phyloP scores from a whole-genome alignment of 2,888 invertebrate genomes.

The Neoascia interrupta region DNA sequence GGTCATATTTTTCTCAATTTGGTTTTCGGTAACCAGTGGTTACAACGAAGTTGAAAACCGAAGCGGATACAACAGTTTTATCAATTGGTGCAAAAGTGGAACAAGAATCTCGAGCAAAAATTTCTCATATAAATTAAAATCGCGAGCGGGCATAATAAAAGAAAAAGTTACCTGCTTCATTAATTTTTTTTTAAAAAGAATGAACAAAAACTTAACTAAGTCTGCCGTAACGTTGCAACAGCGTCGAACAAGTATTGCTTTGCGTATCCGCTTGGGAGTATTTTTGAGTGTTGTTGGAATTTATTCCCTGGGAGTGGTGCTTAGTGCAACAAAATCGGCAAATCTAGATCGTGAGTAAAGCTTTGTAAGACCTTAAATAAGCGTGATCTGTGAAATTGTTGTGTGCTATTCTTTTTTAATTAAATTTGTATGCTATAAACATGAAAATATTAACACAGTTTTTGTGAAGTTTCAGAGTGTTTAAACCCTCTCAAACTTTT shows the following conservation, averaged over 20 bases:
- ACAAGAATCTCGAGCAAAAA: too few relatives aligned
- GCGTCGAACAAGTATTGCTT: slow-evolving; percentile 37
- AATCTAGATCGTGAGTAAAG: slow-evolving; percentile 32
- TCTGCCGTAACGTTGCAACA: slow-evolving; percentile 33
- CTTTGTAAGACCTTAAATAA: too few relatives aligned
- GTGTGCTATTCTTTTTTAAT: too few relatives aligned
- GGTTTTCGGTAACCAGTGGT: slow-evolving; percentile 7
- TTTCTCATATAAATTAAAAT: neutral
- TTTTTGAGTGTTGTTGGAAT: slow-evolving; percentile 41
- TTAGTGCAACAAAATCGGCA: neutral
- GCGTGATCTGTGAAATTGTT: too few relatives aligned
- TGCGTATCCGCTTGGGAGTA: slow-evolving; percentile 37
- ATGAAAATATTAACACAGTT: too few relatives aligned
- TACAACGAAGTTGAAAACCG: neutral
- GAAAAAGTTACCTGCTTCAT: too few relatives aligned
- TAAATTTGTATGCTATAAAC: too few relatives aligned
- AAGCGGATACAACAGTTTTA: neutral
- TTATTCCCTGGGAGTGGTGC: slow-evolving; percentile 12
- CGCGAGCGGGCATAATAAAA: neutral
- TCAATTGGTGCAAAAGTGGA: too few relatives aligned
- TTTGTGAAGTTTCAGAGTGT: too few relatives aligned
- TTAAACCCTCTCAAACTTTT: too few relatives aligned
- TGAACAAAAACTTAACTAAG: slow-evolving; percentile 32
- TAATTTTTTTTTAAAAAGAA: slow-evolving; percentile 18
- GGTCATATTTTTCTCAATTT: neutral